Percentiles rank a stretch among this genome's conserved stretches.
Conservation (phyloP, 2,888 invertebrate genomes). For the Caenorhabditis sp. region DNA sequence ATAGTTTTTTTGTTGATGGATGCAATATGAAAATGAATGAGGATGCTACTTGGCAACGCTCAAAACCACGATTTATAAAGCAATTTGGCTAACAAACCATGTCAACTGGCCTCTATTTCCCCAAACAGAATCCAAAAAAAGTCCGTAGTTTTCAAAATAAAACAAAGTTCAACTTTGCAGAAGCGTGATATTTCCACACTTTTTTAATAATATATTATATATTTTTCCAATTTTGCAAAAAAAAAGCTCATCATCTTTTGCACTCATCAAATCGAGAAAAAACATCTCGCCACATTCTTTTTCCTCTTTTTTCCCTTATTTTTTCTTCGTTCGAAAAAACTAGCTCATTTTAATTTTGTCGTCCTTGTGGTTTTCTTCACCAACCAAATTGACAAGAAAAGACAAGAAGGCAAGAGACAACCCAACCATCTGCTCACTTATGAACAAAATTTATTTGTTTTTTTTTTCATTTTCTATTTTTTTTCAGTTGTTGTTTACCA, state of each 20-base stretch:
- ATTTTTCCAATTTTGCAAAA: not conserved
- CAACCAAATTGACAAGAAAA: not conserved
- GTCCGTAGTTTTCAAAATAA: too few relatives aligned
- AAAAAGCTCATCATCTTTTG: not conserved
- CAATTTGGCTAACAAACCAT: too few relatives aligned
- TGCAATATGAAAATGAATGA: too few relatives aligned
- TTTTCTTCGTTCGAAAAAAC: not conserved
- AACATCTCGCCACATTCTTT: not conserved
- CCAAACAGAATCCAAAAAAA: too few relatives aligned
- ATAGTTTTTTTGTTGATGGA: too few relatives aligned
- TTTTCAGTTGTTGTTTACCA: not conserved
- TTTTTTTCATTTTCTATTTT: not conserved
- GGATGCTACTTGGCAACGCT: too few relatives aligned
- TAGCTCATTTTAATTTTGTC: conserved; percentile 1
- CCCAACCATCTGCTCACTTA: not conserved
- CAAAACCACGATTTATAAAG: too few relatives aligned
- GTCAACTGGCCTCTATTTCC: too few relatives aligned
- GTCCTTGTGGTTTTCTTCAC: not conserved
- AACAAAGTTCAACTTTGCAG: too few relatives aligned
- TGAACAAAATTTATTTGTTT: too few relatives aligned
- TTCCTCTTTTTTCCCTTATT: not conserved
- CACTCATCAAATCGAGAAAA: conserved; percentile 1
- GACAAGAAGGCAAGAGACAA: not conserved
- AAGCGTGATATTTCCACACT: too few relatives aligned
- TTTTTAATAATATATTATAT: not conserved